phyloP scores from a whole-genome alignment of 2,797 vertebrate species.

The Clangula hyemalis region DNA sequence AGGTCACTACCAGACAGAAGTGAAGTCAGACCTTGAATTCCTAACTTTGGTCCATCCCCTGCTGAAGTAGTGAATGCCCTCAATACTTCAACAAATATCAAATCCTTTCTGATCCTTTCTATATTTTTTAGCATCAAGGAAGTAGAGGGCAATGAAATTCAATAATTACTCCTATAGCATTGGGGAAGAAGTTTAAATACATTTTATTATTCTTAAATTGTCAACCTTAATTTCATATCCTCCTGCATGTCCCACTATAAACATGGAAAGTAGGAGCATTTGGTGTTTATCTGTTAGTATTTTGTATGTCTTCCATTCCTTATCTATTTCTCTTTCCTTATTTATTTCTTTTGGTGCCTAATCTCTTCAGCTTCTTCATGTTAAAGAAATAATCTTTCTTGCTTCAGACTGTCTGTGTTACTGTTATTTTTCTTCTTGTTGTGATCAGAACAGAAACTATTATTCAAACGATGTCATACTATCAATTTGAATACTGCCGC shows the following conservation, averaged over 20 bases:
- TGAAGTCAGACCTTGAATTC: not conserved
- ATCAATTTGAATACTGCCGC: not conserved
- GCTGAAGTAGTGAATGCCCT: not conserved
- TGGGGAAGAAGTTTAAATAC: not conserved
- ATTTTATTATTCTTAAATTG: not conserved
- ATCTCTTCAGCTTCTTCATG: not conserved
- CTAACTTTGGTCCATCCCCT: not conserved
- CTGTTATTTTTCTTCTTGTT: not conserved
- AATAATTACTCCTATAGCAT: not conserved
- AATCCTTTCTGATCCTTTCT: not conserved
- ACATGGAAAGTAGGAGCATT: not conserved
- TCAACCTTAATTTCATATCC: not conserved
- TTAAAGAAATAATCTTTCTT: not conserved
- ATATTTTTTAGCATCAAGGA: not conserved
- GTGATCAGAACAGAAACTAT: not conserved
- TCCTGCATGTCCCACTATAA: not conserved
- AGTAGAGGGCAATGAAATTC: not conserved
- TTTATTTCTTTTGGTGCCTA: not conserved
- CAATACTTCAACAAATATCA: not conserved
- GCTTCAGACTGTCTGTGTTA: not conserved
- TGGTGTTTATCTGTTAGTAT: not conserved
- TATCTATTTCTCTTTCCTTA: not conserved
- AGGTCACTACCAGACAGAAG: not conserved
- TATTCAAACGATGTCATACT: not conserved
- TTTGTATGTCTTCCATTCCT: not conserved